Base-by-base conservation (phyloP, 2,888 invertebrate genomes). In the Ptychoptera albimana region DNA sequence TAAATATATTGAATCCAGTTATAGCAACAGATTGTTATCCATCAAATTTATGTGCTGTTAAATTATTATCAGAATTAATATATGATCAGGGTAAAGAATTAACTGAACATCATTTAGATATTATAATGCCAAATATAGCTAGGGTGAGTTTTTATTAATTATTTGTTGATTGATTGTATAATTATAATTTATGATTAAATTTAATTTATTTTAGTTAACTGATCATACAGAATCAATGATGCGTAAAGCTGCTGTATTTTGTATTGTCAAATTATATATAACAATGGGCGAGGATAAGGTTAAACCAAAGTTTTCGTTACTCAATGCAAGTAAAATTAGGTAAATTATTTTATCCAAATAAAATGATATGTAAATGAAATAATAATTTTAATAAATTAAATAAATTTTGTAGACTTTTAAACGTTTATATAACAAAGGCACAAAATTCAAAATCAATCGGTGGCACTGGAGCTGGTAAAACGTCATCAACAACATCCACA, bases 191-290 rank as follows among this genome's bases (percentile, higher is more conserved):
- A 43, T 32, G 15, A 9, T 30, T 34, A n/a, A 16, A 39, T 39
- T 38, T 42, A 45, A 48, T 47, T 42, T 49, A 52, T 45, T 55
- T 60, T 68, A 92, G 82, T 77, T 91, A 50, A 91, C 93, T 45
- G 93, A 96, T 61, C 87, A 93, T 62, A 71, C 74, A 45, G 89
- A 93, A 65, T 92, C 91, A 44, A 81, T 87, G 51, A 91, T 97
- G 23, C 76, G 97, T 41, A 97, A 97, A 64, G 91, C 93, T 53
- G 88, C 92, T 10, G 92, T 96, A 13, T 94, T 97, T 69, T 94
- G 94, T 59, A 89, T 97, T 79, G 96, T 97, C 5, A 87, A 91
- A 39, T 76, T 96, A 55, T 88, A 96, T 57, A 76, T 84, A 59
- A 81, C 82, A 36, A 79, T 92, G 8, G 94, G 94, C 1, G 89